Conservation (phyloP, 2,113 vertebrate species). For the Spheniscus mendiculus region DNA sequence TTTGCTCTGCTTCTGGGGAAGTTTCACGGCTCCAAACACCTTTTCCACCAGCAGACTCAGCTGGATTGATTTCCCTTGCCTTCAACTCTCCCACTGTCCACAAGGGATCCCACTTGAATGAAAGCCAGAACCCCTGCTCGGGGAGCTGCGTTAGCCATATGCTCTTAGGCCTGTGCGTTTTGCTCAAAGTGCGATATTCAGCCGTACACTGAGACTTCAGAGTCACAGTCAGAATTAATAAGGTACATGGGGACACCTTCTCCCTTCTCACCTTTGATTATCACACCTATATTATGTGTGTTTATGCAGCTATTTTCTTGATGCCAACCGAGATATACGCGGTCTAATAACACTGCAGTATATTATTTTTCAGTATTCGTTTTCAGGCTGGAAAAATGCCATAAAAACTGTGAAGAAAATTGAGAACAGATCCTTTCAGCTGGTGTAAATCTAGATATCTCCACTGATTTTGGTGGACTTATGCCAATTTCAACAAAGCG, state of each 20-base stretch:
- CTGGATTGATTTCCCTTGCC: neutral
- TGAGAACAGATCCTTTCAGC: constrained; percentile 40
- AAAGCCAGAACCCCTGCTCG: neutral
- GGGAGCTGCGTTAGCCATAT: neutral
- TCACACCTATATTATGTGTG: neutral
- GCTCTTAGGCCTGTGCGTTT: neutral
- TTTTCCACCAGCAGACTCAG: neutral
- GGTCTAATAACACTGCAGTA: neutral
- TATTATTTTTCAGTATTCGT: constrained; percentile 25
- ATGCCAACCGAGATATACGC: neutral
- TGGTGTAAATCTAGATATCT: constrained; percentile 34
- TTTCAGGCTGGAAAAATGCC: constrained; percentile 21
- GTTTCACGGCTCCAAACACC: neutral
- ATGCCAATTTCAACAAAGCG: constrained; percentile 1
- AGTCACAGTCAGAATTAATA: neutral
- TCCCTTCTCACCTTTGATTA: neutral
- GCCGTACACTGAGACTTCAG: fast-evolving
- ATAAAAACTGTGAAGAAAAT: constrained; percentile 24
- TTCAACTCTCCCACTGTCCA: neutral
- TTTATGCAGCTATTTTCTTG: constrained; percentile 4
- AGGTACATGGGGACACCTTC: neutral
- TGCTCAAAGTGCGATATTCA: neutral
- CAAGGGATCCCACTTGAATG: neutral
- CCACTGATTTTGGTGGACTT: neutral
- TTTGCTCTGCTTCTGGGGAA: neutral